phyloP scores from a whole-genome alignment of 2,113 vertebrate genomes.

The Thinocorus orbignyianus region DNA sequence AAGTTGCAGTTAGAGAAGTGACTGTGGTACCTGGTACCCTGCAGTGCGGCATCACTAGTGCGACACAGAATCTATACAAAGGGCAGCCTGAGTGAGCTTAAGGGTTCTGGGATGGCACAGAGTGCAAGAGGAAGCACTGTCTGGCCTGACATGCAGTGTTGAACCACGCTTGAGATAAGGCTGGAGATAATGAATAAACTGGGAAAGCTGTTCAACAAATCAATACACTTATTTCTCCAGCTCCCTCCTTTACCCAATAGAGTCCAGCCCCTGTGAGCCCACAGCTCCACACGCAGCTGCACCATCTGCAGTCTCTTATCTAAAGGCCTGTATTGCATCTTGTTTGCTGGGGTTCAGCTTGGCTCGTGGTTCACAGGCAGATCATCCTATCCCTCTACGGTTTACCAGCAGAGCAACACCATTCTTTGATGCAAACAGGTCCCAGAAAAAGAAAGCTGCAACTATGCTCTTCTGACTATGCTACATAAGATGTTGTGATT shows the following conservation, averaged over 20 bases:
- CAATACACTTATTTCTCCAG: not conserved
- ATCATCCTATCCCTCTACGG: not conserved
- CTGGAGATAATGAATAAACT: not conserved
- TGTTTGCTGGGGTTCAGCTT: not conserved
- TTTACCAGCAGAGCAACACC: not conserved
- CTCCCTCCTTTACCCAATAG: not conserved
- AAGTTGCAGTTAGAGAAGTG: not conserved
- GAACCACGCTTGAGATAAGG: not conserved
- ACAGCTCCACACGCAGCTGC: fast-evolving
- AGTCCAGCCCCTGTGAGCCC: not conserved
- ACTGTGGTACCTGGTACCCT: no score
- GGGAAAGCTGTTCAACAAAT: not conserved
- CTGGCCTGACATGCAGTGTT: not conserved
- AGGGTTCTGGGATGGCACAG: not conserved
- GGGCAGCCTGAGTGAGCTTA: not conserved
- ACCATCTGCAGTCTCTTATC: not conserved
- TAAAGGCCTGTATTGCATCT: not conserved
- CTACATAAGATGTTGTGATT: not conserved
- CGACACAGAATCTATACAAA: not conserved
- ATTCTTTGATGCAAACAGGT: not conserved
- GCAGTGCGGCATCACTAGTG: not conserved
- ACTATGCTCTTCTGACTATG: not conserved
- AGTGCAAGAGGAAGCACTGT: not conserved
- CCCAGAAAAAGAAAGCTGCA: not conserved
- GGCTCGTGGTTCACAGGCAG: fast-evolving